Conservation (phyloP, 2,888 invertebrate genomes). For the Mythimna loreyi region DNA sequence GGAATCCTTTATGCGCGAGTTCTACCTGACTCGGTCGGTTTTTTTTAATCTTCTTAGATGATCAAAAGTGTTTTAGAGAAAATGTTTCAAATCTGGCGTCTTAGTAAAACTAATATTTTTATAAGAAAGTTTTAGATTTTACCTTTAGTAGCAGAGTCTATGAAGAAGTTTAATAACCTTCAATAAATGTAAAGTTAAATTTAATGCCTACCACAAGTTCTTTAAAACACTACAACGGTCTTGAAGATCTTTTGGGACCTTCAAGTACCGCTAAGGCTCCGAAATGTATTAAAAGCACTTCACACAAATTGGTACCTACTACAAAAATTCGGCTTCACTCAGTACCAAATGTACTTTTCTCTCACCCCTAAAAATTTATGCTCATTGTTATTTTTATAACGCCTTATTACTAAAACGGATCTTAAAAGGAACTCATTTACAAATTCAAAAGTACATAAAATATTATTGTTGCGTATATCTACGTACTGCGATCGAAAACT, state of each 20-base stretch:
- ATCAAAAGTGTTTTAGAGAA: not conserved
- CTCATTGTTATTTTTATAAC: slow-evolving; percentile 65
- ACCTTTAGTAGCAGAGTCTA: not conserved
- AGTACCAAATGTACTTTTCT: slow-evolving; percentile 55
- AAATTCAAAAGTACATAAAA: slow-evolving; percentile 64
- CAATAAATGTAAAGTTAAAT: not conserved
- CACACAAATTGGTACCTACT: slow-evolving; percentile 36
- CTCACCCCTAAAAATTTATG: slow-evolving; percentile 61
- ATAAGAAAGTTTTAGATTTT: not conserved
- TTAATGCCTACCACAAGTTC: not conserved
- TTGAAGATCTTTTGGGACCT: slow-evolving; percentile 7
- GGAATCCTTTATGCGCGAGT: too few species aligned
- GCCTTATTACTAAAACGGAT: slow-evolving; percentile 60
- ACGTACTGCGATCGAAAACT: slow-evolving; percentile 71
- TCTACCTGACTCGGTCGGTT: too few species aligned
- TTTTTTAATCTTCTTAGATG: not conserved
- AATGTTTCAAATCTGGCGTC: not conserved
- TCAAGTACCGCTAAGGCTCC: slow-evolving; percentile 5
- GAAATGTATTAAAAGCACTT: slow-evolving; percentile 46
- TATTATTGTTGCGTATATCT: slow-evolving; percentile 60
- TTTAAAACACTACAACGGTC: slow-evolving; percentile 13
- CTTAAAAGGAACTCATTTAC: slow-evolving; percentile 62
- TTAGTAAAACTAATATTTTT: not conserved
- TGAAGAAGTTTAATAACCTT: not conserved
- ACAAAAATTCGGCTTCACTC: slow-evolving; percentile 44